Percentiles rank a stretch among this genome's conserved stretches.
These are phyloP conservation scores for Protodeltote pygarga DNA, from an alignment of 2,888 invertebrate genomes.

Conservation along the genomic window DNA sequence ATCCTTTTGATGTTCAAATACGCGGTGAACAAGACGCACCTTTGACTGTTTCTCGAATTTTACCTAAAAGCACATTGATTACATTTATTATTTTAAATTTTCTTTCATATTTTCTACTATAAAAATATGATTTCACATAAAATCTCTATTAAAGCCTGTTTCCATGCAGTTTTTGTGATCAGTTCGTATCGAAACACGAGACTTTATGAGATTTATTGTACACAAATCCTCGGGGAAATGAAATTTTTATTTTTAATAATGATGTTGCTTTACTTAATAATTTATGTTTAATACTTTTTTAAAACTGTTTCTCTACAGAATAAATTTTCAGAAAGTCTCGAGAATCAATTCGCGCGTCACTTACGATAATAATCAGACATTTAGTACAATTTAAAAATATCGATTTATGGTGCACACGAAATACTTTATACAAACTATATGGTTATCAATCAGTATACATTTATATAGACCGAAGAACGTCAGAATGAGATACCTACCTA, in stretches of 20 bases:
- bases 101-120: slow-evolving; percentile 46
- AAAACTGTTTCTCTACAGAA: too few relatives aligned
- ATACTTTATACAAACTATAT: slow-evolving; percentile 25
- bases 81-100: slow-evolving; percentile 55
- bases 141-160: slow-evolving; percentile 76
- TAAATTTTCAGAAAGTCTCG: slow-evolving; percentile 10
- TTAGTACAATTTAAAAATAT: slow-evolving; percentile 39
- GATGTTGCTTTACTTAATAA: too few relatives aligned
- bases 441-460: slow-evolving; percentile 32
- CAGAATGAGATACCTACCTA: slow-evolving; percentile 11
- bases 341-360: slow-evolving; percentile 18
- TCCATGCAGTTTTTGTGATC: slow-evolving; percentile 67
- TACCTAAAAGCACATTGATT: slow-evolving; percentile 64
- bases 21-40: not conserved
- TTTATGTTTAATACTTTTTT: not conserved
- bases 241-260: not conserved
- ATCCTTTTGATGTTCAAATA: slow-evolving; percentile 10
- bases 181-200: slow-evolving; percentile 44
- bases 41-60: slow-evolving; percentile 17
- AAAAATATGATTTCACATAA: slow-evolving; percentile 58
- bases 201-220: slow-evolving; percentile 22
- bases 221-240: too few relatives aligned
- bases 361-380: slow-evolving; percentile 47
- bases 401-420: slow-evolving; percentile 44
- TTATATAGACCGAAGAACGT: slow-evolving; percentile 10